Conservation (phyloP, 2,888 invertebrate genomes). For the Thereva unica region DNA sequence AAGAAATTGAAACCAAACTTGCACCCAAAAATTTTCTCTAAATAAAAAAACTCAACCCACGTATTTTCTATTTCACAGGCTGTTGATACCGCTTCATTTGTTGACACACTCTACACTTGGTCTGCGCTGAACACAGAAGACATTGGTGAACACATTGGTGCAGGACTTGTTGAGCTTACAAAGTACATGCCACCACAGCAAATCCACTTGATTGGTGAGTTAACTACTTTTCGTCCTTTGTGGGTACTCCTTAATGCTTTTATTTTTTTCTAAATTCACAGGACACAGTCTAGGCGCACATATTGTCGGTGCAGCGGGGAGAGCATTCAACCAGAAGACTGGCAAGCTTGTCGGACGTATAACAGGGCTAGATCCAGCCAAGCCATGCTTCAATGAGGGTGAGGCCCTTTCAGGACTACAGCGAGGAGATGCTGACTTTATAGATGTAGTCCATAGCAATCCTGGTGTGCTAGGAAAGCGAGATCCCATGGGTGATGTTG, state of each 20-base stretch:
- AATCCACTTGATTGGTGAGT: constrained; percentile 53
- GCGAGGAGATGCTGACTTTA: constrained; percentile 52
- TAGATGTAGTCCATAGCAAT: constrained; percentile 54
- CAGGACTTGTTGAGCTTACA: constrained; percentile 49
- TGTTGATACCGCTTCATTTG: constrained; percentile 51
- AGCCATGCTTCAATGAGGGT: constrained; percentile 53
- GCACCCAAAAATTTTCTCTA: no score
- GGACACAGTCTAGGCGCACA: constrained; percentile 57
- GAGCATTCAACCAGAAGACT: constrained; percentile 49
- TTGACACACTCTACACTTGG: constrained; percentile 55
- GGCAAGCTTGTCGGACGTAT: constrained; percentile 50
- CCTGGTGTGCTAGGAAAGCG: constrained; percentile 51
- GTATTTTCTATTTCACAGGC: constrained; percentile 47
- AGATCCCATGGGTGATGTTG: constrained; percentile 52
- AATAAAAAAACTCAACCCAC: no score
- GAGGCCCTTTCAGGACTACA: constrained; percentile 48
- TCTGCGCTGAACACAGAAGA: constrained; percentile 56
- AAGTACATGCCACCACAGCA: constrained; percentile 48
- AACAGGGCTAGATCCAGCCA: constrained; percentile 56
- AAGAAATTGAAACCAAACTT: no score
- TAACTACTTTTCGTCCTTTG: neutral
- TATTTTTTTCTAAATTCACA: constrained; percentile 32
- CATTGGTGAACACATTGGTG: constrained; percentile 52
- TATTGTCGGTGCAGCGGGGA: constrained; percentile 53
- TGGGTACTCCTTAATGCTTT: neutral